Percentiles rank a stretch among this genome's conserved stretches.
Evolutionary conservation across 2,888 invertebrate species (phyloP).

Genomic region (Poecilus cupreus): DNA sequence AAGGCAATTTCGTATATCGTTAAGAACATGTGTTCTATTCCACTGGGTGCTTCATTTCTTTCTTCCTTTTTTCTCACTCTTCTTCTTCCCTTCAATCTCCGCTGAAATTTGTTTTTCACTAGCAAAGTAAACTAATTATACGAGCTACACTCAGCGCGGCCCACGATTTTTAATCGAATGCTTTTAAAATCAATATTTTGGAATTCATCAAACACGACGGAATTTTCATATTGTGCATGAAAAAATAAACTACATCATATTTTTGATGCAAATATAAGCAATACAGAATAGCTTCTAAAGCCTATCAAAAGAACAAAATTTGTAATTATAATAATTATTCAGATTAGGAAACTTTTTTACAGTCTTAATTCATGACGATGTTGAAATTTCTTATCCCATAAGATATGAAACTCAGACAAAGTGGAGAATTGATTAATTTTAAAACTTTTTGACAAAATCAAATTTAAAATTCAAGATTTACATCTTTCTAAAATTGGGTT

Average conservation of each 20-base stretch:
- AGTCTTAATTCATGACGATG: slow-evolving; percentile 45
- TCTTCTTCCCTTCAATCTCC: slow-evolving; percentile 23
- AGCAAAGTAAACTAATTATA: slow-evolving; percentile 52
- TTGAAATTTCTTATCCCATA: slow-evolving; percentile 10
- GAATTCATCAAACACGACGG: background rate
- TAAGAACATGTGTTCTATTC: slow-evolving; percentile 57
- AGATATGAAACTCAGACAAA: slow-evolving; percentile 11
- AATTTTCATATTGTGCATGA: background rate
- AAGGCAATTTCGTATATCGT: slow-evolving; percentile 59
- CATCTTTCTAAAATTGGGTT: background rate
- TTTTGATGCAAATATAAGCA: slow-evolving; percentile 31
- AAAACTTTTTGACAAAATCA: slow-evolving; percentile 49
- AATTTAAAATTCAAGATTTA: slow-evolving; percentile 26
- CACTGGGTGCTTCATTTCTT: background rate
- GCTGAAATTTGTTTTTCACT: slow-evolving; percentile 45
- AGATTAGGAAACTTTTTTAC: slow-evolving; percentile 51
- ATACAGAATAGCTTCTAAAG: background rate
- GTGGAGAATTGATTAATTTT: slow-evolving; percentile 47
- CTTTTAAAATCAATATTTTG: slow-evolving; percentile 19
- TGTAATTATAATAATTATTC: slow-evolving; percentile 57
- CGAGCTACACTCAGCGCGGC: background rate
- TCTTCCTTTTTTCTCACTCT: background rate
- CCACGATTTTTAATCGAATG: slow-evolving; percentile 1
- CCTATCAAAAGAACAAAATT: slow-evolving; percentile 46
- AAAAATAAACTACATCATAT: slow-evolving; percentile 1